Evolutionary conservation across 2,113 vertebrate species (phyloP), one percentile per base, ranked within the genome.

Genomic region (Carassius carassius): DNA sequence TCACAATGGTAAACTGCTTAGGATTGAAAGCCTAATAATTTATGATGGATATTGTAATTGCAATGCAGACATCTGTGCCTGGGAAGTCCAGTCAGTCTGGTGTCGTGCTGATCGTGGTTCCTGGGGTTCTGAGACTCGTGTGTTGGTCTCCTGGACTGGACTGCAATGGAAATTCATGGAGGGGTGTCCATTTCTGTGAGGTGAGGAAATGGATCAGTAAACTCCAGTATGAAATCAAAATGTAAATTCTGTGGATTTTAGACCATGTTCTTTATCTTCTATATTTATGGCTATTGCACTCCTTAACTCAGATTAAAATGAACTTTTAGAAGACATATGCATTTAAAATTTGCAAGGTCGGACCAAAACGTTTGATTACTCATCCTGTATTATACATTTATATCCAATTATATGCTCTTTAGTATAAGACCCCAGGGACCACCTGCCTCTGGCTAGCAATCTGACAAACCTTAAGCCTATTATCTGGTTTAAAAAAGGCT

Each of bases 151-250:
- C 91, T 0, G 91, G 91, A 67, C 54, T 90, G 3, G 93, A 93
- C 21, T 86, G 90, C 75, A 88, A 87, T 84, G 90, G 89, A 49
- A 93, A 93, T 86, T 90, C 91, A 29, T 92, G 90, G 92, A 94
- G 90, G 80, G 90, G 89, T 10, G 89, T 93, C 19, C 93, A 94
- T 90, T 94, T 94, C 91, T 93, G 92, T 83, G 90, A 94, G 92
- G 93, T 93, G 14, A 1, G 44, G 44, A 44, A 44, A 44, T 12
- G 19, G 4, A 44, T 47, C 41, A 23, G 7, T 47, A 25, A 6
- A 32, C 25, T 32, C 14, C 16, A 67, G 3, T 32, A 11, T 3
- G 0, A n/a, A 62, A 23, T 23, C n/a, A 62, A 23, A 23, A 62
- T 62, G n/a, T 0, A 3, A 23, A 3, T 65, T 47, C 16, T 65